A percentile compares a stretch with the other conserved stretches of the same genome.
Evolutionary conservation across 1,140 invertebrate species (phyloP).

Genomic region (Chironomus tepperi): DNA sequence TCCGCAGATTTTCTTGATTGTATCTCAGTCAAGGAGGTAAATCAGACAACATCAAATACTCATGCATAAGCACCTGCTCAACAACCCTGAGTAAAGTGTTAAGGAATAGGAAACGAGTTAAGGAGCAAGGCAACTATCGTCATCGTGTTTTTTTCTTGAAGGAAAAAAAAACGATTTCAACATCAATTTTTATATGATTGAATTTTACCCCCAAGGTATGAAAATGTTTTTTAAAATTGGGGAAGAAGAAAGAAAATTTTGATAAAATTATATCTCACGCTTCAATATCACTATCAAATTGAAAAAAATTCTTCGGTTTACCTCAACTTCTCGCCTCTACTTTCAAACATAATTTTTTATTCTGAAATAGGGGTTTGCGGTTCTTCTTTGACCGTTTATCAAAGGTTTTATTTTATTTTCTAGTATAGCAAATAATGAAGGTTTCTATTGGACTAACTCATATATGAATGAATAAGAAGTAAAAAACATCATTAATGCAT

Average conservation of each 20-base stretch:
- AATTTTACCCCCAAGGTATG: background rate
- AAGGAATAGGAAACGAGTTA: background rate
- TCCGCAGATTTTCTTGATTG: too few species aligned
- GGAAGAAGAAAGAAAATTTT: background rate
- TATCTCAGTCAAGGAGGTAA: too few species aligned
- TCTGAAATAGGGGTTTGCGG: too few species aligned
- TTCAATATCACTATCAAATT: constrained; percentile 20
- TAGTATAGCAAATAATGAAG: too few species aligned
- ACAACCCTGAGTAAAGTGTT: background rate
- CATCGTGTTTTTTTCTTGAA: background rate
- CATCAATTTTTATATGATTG: background rate
- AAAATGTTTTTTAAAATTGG: background rate
- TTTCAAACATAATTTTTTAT: too few species aligned
- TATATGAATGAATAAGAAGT: too few species aligned
- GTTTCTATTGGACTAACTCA: too few species aligned
- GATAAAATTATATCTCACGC: constrained; percentile 16
- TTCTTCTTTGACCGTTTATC: too few species aligned
- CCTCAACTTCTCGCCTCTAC: background rate
- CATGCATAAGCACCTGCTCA: background rate
- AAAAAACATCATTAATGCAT: too few species aligned
- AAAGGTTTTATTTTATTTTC: too few species aligned
- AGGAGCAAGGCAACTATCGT: background rate
- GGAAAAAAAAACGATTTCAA: too few species aligned
- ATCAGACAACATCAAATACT: too few species aligned
- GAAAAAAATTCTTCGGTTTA: background rate